Percentiles rank a stretch among this genome's conserved stretches.
These are phyloP conservation scores for zebrafish (Danio rerio) DNA, from an alignment of 2,113 vertebrate species.

Conservation along the genomic window GRCz12tu NC_133193.1:15208001-15208500, in stretches of 20 bases:
- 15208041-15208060: constrained; percentile 52
- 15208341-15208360: constrained; percentile 51
- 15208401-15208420: constrained; percentile 66
- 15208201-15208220: not conserved
- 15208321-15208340: constrained; percentile 46
- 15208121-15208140: constrained; percentile 10
- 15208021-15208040: constrained; percentile 58
- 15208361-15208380: constrained; percentile 50
- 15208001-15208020: constrained; percentile 52
- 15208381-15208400: constrained; percentile 63
- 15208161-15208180: not conserved
- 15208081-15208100: constrained; percentile 52
- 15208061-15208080: constrained; percentile 57
- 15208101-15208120: constrained; percentile 6
- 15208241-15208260: constrained; percentile 7
- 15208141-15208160: not conserved
- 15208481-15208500: constrained; percentile 17
- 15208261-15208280: constrained; percentile 20
- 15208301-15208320: constrained; percentile 36
- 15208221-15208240: constrained; percentile 33
- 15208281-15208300: constrained; percentile 22
- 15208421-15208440: constrained; percentile 57
- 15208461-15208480: not conserved
- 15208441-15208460: constrained; percentile 50
- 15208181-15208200: constrained; percentile 3